Evolutionary conservation across 2,113 vertebrate genomes (phyloP).

Genomic region (Pygoscelis antarcticus): DNA sequence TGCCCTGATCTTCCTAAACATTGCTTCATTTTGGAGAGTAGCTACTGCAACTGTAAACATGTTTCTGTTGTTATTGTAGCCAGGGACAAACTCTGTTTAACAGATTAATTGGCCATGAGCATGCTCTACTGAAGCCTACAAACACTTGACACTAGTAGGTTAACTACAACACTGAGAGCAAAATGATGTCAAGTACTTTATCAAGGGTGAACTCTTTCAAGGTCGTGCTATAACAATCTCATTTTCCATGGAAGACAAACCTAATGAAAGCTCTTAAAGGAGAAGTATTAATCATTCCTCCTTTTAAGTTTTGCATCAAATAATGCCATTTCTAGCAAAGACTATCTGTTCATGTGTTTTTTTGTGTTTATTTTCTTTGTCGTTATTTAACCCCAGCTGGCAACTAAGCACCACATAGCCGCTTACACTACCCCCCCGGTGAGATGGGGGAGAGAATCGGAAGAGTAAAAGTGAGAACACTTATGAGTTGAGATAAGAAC

Average conservation of each 20-base stretch:
- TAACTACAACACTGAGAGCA: neutral
- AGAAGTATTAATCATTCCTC: neutral
- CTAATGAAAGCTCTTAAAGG: neutral
- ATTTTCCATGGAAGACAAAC: neutral
- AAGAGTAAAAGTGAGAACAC: no score
- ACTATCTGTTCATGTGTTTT: neutral
- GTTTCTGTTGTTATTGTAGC: neutral
- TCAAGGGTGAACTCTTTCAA: neutral
- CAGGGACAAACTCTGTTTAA: neutral
- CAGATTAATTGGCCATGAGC: neutral
- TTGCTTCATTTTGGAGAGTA: neutral
- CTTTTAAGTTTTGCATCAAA: neutral
- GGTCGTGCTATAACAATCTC: neutral
- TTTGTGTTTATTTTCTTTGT: neutral
- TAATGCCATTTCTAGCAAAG: slow-evolving; percentile 24
- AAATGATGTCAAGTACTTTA: neutral
- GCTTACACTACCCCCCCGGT: no score
- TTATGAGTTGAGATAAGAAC: no score
- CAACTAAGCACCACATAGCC: no score
- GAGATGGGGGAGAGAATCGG: no score
- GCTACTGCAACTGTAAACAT: neutral
- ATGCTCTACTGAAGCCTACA: neutral
- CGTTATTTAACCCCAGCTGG: no score
- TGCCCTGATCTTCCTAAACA: neutral
- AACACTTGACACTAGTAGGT: neutral